Conservation (phyloP, 2,888 invertebrate species). For the Synergus japonicus region DNA sequence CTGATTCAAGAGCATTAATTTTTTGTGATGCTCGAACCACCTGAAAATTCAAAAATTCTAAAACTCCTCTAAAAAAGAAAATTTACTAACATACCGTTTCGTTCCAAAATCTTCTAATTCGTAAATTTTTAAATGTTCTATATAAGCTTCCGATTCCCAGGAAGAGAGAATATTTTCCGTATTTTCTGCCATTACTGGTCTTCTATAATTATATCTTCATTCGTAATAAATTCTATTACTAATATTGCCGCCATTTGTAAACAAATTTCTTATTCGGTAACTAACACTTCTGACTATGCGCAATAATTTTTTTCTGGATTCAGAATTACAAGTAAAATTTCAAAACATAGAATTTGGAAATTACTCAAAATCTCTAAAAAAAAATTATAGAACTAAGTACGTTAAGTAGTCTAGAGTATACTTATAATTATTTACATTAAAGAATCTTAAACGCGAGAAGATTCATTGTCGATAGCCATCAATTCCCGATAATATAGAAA, state of each 20-base stretch:
- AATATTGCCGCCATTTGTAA: conserved; percentile 67
- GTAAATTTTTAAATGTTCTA: conserved; percentile 85
- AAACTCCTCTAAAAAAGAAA: neutral
- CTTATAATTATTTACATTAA: conserved; percentile 49
- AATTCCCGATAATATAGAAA: conserved; percentile 84
- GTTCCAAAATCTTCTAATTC: conserved; percentile 85
- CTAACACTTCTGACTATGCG: neutral
- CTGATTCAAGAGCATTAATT: conserved; percentile 91
- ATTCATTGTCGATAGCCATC: conserved; percentile 82
- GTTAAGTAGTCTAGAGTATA: conserved; percentile 41
- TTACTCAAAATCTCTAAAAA: neutral
- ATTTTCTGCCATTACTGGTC: conserved; percentile 56
- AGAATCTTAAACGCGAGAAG: conserved; percentile 71
- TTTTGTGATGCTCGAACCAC: conserved; percentile 90
- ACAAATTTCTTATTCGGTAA: conserved; percentile 55
- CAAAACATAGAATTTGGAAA: too few species aligned
- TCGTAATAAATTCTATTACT: conserved; percentile 28
- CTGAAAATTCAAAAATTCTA: conserved; percentile 74
- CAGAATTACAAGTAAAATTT: too few species aligned
- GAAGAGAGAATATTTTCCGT: conserved; percentile 79
- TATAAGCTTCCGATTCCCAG: conserved; percentile 87
- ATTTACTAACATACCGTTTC: conserved; percentile 74
- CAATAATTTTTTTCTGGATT: too few species aligned
- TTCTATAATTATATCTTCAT: conserved; percentile 15
- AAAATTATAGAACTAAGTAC: conserved; percentile 1